Percentiles rank a stretch among this genome's conserved stretches.
Conservation (phyloP, 2,888 invertebrate species). For the Heliconius erato region DNA sequence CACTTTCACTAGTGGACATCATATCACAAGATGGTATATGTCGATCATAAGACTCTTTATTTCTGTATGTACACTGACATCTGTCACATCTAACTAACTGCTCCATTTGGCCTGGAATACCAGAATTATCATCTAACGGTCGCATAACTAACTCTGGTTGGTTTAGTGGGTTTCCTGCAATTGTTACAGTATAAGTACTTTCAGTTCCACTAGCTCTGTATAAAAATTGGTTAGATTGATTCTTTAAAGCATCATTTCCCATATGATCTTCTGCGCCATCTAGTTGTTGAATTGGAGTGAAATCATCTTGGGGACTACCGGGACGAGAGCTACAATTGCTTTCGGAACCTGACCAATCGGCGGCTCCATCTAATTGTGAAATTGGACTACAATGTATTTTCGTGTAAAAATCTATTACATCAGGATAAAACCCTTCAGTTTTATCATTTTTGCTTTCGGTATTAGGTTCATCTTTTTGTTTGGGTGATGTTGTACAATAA, state of each 20-base stretch:
- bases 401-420: conserved; percentile 84
- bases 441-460: conserved; percentile 72
- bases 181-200: conserved; percentile 81
- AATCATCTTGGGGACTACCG: conserved; percentile 76
- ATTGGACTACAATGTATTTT: conserved; percentile 86
- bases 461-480: conserved; percentile 72
- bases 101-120: conserved; percentile 83
- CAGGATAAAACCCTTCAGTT: conserved; percentile 77
- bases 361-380: conserved; percentile 89
- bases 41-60: conserved; percentile 92
- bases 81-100: conserved; percentile 94
- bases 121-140: conserved; percentile 74
- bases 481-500: conserved; percentile 74
- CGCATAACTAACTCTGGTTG: conserved; percentile 81
- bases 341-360: conserved; percentile 88
- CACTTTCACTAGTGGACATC: conserved; percentile 93
- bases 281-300: conserved; percentile 87
- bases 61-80: conserved; percentile 94
- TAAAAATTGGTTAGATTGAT: conserved; percentile 76
- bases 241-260: conserved; percentile 71
- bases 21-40: conserved; percentile 92
- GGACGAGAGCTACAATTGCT: conserved; percentile 81
- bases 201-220: conserved; percentile 82
- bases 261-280: conserved; percentile 89
- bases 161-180: conserved; percentile 82